Evolutionary conservation across 2,888 invertebrate species (phyloP).

Genomic region (Drosophila heteroneura): DNA sequence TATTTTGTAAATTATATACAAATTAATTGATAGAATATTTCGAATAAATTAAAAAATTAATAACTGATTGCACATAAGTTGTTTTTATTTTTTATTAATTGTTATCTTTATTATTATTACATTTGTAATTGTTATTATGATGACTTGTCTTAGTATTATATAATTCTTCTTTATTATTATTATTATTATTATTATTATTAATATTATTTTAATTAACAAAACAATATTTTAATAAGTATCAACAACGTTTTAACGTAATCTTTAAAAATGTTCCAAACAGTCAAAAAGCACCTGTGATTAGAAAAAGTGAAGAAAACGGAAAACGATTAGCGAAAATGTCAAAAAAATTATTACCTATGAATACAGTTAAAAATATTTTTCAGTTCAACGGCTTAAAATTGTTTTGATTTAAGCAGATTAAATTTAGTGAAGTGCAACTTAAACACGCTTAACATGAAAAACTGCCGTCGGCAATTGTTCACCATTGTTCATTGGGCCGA

Average conservation of each 20-base stretch:
- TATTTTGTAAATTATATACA: conserved; percentile 57
- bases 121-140: conserved; percentile 58
- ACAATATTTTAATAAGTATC: conserved; percentile 84
- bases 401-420: not conserved
- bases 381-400: not conserved
- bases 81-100: conserved; percentile 29
- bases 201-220: conserved; percentile 77
- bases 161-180: conserved; percentile 42
- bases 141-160: conserved; percentile 53
- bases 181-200: conserved; percentile 40
- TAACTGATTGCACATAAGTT: conserved; percentile 78
- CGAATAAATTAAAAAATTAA: conserved; percentile 65
- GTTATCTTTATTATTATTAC: conserved; percentile 48
- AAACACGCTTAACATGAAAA: not conserved
- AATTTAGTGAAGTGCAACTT: not conserved
- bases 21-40: conserved; percentile 57
- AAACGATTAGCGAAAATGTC: conserved; percentile 12
- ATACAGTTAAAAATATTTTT: not conserved
- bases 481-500: conserved; percentile 26
- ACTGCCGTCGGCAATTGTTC: conserved; percentile 40
- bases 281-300: conserved; percentile 85
- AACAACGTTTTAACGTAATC: conserved; percentile 86
- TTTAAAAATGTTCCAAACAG: conserved; percentile 86
- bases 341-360: not conserved
- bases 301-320: conserved; percentile 47